Conservation (phyloP, 2,888 invertebrate species). For the Subacronicta megacephala region DNA sequence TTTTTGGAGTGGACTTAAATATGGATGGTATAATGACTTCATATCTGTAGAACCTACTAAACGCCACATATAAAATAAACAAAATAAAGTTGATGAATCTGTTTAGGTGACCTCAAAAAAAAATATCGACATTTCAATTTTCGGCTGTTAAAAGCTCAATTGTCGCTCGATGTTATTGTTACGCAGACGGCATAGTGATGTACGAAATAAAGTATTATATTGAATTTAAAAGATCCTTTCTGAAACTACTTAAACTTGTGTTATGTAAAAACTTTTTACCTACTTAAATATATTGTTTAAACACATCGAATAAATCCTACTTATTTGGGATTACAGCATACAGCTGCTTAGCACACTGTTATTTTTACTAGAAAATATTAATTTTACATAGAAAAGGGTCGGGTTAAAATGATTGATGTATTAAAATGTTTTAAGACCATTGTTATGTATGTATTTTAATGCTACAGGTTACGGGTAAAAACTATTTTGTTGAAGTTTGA, state of each 20-base stretch:
- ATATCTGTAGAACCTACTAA: too few species aligned
- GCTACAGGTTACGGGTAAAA: conserved; percentile 53
- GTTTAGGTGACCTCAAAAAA: too few species aligned
- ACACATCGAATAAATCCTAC: background rate
- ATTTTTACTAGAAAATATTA: background rate
- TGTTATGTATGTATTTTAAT: conserved; percentile 16
- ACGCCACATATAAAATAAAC: too few species aligned
- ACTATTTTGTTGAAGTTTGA: conserved; percentile 46
- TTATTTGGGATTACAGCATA: too few species aligned
- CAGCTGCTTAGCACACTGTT: background rate
- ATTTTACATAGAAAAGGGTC: conserved; percentile 1
- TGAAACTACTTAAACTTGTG: background rate
- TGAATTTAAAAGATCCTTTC: conserved; percentile 23
- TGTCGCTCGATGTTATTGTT: conserved; percentile 1
- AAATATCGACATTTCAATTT: background rate
- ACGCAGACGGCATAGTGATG: conserved; percentile 10
- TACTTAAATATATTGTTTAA: conserved; percentile 4
- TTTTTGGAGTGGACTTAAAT: too few species aligned
- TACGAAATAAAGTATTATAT: conserved; percentile 46
- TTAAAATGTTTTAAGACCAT: conserved; percentile 7
- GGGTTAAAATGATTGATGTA: conserved; percentile 8
- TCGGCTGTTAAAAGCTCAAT: conserved; percentile 6
- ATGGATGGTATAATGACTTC: too few species aligned
- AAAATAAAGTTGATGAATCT: too few species aligned
- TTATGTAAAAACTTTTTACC: conserved; percentile 1